A percentile compares a stretch with the other conserved stretches of the same genome.
phyloP scores from a whole-genome alignment of 2,888 invertebrate species.

The Luffia ferchaultella region DNA sequence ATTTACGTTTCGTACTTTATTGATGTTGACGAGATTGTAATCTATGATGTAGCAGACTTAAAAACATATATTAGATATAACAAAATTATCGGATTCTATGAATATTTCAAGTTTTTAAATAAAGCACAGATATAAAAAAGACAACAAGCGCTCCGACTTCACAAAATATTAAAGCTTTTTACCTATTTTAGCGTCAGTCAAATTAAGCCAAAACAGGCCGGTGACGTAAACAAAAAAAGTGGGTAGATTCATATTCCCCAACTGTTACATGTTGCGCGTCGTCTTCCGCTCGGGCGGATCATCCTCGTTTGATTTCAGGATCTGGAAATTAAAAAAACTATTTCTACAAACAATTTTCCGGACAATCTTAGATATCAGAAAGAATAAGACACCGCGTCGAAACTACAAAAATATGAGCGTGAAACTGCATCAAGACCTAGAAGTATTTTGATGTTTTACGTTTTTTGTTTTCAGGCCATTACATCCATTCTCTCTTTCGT shows the following conservation, averaged over 20 bases:
- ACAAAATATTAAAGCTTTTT: slow-evolving; percentile 16
- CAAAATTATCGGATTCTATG: too few relatives aligned
- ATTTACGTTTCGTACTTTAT: not conserved
- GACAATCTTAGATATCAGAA: not conserved
- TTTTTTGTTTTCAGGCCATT: too few relatives aligned
- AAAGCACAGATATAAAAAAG: too few relatives aligned
- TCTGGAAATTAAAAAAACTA: not conserved
- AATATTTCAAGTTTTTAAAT: too few relatives aligned
- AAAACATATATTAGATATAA: too few relatives aligned
- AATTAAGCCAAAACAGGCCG: slow-evolving; percentile 54
- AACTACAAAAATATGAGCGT: too few relatives aligned
- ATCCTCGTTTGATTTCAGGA: not conserved
- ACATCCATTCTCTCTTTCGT: too few relatives aligned
- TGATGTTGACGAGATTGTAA: not conserved
- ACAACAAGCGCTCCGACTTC: not conserved
- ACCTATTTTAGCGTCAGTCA: slow-evolving; percentile 59
- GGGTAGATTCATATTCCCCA: slow-evolving; percentile 47
- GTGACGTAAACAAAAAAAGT: slow-evolving; percentile 49
- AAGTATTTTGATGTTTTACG: too few relatives aligned
- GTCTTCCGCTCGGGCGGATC: slow-evolving; percentile 15
- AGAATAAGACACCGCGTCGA: too few relatives aligned
- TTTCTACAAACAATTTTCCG: not conserved
- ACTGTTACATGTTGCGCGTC: slow-evolving; percentile 43
- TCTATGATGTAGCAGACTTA: too few relatives aligned
- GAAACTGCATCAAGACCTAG: too few relatives aligned